A percentile compares a stretch with the other conserved stretches of the same genome.
phyloP scores from a whole-genome alignment of 2,888 invertebrate genomes.

The Chironomus tentans region DNA sequence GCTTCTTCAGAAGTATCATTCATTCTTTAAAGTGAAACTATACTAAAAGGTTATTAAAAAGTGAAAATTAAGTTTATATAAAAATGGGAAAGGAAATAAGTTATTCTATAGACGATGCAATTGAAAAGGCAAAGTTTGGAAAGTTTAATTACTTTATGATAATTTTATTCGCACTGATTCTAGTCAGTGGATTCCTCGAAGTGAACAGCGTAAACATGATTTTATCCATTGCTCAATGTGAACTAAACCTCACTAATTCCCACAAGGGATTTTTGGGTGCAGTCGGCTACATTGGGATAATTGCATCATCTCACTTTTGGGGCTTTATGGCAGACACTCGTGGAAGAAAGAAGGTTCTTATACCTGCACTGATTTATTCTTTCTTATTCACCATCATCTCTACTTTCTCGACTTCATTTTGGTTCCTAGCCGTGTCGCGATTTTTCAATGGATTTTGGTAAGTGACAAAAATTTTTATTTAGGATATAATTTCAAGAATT shows the following conservation, averaged over 20 bases:
- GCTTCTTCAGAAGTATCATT: no score
- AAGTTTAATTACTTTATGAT: constrained; percentile 45
- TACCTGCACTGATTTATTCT: constrained; percentile 44
- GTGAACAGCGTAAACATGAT: constrained; percentile 47
- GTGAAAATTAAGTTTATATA: no score
- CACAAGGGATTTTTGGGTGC: constrained; percentile 41
- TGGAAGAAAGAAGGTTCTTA: constrained; percentile 44
- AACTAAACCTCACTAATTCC: constrained; percentile 37
- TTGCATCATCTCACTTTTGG: constrained; percentile 50
- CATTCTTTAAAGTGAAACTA: no score
- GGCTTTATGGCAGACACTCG: constrained; percentile 49
- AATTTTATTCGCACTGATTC: constrained; percentile 45
- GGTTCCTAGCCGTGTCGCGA: no score
- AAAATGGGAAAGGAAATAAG: not conserved
- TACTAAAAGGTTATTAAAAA: no score
- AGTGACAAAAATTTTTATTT: no score
- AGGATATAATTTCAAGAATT: no score
- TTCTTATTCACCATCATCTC: constrained; percentile 28
- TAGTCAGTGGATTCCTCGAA: constrained; percentile 42
- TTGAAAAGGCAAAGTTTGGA: constrained; percentile 41
- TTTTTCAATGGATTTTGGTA: no score
- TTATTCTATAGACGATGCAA: not conserved
- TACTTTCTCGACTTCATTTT: no score
- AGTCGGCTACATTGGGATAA: constrained; percentile 42
- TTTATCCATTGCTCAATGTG: constrained; percentile 45